Percentiles rank a stretch among this genome's conserved stretches.
Evolutionary conservation across 2,113 vertebrate species (phyloP).

Genomic region (Arenaria interpres): DNA sequence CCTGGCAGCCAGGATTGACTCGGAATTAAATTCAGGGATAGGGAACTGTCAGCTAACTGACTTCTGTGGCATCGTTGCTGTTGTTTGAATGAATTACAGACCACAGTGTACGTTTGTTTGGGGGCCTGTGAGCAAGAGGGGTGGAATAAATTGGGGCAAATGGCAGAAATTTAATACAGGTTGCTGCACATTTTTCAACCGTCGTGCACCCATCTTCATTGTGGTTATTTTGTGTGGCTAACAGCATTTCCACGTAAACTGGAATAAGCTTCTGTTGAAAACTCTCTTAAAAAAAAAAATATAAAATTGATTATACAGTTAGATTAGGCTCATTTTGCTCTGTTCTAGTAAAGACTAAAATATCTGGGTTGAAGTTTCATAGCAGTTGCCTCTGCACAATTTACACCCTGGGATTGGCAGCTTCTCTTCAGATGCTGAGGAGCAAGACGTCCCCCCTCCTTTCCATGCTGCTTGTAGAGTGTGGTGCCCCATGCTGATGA

Average conservation of each 20-base stretch:
- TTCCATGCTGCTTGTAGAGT: not conserved
- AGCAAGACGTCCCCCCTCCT: not conserved
- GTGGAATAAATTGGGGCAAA: not conserved
- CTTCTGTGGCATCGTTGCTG: not conserved
- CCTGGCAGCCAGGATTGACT: not conserved
- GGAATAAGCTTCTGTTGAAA: not conserved
- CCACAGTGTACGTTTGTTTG: not conserved
- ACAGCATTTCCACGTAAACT: not conserved
- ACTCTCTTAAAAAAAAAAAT: not conserved
- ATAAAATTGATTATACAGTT: not conserved
- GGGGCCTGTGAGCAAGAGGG: not conserved
- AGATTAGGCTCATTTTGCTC: not conserved
- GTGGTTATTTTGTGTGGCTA: not conserved
- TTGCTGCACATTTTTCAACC: not conserved
- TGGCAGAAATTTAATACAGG: not conserved
- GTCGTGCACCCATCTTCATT: not conserved
- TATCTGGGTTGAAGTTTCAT: not conserved
- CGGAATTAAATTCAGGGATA: not conserved
- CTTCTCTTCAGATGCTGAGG: not conserved
- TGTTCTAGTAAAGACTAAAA: not conserved
- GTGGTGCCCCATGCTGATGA: conserved; percentile 5
- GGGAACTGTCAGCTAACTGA: not conserved
- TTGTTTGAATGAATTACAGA: conserved; percentile 4
- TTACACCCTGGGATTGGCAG: not conserved
- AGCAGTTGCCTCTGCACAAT: not conserved